Percentiles rank a stretch among this genome's conserved stretches.
phyloP scores from a whole-genome alignment of 2,888 invertebrate genomes.

The Diarsia mendica region DNA sequence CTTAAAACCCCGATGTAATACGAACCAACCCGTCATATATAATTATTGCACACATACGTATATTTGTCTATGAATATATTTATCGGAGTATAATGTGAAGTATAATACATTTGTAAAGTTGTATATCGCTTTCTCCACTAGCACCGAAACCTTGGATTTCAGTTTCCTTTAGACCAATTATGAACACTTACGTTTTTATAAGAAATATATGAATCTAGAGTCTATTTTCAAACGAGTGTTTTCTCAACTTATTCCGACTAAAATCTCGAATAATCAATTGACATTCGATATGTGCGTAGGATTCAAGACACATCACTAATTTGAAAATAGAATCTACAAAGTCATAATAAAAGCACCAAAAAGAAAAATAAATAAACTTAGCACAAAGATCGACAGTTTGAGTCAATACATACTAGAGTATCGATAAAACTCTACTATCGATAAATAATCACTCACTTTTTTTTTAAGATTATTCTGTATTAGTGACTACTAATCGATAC shows the following conservation, averaged over 20 bases:
- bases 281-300: slow-evolving; percentile 3
- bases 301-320: slow-evolving; percentile 15
- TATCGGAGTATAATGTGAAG: slow-evolving; percentile 62
- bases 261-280: slow-evolving; percentile 1
- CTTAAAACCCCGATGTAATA: slow-evolving; percentile 4
- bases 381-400: slow-evolving; percentile 50
- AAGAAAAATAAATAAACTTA: slow-evolving; percentile 50
- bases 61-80: slow-evolving; percentile 63
- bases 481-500: slow-evolving; percentile 5
- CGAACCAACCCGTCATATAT: slow-evolving; percentile 29
- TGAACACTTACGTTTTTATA: slow-evolving; percentile 85
- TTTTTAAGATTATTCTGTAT: not conserved
- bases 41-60: slow-evolving; percentile 66
- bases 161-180: slow-evolving; percentile 83
- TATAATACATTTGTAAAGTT: slow-evolving; percentile 68
- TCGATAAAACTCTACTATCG: slow-evolving; percentile 26
- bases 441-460: not conserved
- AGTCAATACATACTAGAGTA: slow-evolving; percentile 31
- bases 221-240: slow-evolving; percentile 26
- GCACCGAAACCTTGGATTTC: slow-evolving; percentile 84
- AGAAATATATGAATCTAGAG: slow-evolving; percentile 51
- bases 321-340: slow-evolving; percentile 33
- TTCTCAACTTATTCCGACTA: not conserved
- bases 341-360: slow-evolving; percentile 53
- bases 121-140: slow-evolving; percentile 76